phyloP scores from a whole-genome alignment of 2,888 invertebrate species.

The Malacosoma neustria region DNA sequence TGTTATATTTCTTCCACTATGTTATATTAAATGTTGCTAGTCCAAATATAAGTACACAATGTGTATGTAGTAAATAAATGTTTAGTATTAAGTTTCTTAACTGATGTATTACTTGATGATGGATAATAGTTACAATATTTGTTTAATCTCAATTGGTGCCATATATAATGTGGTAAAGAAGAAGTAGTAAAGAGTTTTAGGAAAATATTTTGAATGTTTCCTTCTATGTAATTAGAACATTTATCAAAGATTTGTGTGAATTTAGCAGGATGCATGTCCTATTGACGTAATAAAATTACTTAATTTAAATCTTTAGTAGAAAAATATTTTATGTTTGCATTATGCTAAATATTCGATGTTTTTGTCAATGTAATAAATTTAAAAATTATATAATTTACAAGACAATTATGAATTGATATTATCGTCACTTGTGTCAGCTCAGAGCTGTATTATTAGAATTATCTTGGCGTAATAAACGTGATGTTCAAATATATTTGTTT shows the following conservation, averaged over 20 bases:
- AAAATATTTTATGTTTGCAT: not conserved
- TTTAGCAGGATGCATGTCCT: no score
- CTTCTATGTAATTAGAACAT: no score
- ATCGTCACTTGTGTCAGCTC: not conserved
- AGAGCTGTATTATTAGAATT: not conserved
- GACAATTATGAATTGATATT: not conserved
- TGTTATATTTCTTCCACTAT: not conserved
- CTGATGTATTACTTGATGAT: not conserved
- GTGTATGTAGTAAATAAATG: conserved; percentile 1
- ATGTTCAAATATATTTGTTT: no score
- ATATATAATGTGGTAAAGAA: not conserved
- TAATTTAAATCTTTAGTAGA: not conserved
- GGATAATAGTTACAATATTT: not conserved
- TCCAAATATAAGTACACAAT: conserved; percentile 2
- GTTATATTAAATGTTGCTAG: conserved; percentile 1
- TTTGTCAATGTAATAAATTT: conserved; percentile 1
- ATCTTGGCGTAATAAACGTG: no score
- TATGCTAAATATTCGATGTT: not conserved
- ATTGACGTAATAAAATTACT: not conserved
- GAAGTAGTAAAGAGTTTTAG: not conserved
- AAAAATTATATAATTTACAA: not conserved
- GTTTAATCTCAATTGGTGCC: not conserved
- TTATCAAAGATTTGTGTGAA: no score
- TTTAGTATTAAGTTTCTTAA: conserved; percentile 6
- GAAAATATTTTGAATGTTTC: not conserved